A percentile compares a stretch with the other conserved stretches of the same genome.
Conservation (phyloP, 2,113 vertebrate genomes). For the Platycercus adscitus region DNA sequence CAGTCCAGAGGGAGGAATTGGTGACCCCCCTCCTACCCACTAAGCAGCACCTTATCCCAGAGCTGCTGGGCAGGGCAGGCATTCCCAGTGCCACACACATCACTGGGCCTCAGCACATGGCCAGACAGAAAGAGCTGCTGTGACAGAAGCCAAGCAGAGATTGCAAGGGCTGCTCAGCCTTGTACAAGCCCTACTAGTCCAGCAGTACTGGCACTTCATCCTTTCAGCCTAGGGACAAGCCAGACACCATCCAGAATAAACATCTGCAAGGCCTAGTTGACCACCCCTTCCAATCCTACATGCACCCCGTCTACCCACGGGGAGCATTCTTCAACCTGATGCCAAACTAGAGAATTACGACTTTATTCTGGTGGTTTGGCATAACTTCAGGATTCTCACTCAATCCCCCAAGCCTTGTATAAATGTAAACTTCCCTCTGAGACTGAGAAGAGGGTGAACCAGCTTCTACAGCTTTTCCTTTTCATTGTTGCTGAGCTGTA, state of each 20-base stretch:
- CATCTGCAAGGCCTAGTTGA: neutral
- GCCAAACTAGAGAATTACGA: neutral
- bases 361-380: neutral
- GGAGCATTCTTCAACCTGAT: neutral
- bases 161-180: neutral
- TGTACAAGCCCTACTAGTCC: neutral
- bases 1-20: neutral
- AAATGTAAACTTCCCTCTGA: neutral
- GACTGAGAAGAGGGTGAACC: neutral
- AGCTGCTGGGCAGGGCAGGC: neutral
- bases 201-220: neutral
- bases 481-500: neutral
- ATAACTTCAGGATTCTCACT: neutral
- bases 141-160: neutral
- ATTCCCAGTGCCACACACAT: neutral
- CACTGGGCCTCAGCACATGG: accelerated
- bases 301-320: neutral
- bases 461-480: neutral
- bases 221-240: neutral
- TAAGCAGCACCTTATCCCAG: neutral
- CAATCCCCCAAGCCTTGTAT: neutral
- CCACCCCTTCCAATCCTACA: neutral
- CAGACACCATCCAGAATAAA: neutral
- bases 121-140: neutral
- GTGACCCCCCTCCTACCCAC: neutral